These are phyloP conservation scores for Halisarca cf. caerulea DNA, from an alignment of 37 sponge, comb jelly and placozoan genomes.

Conservation along the genomic window DNA sequence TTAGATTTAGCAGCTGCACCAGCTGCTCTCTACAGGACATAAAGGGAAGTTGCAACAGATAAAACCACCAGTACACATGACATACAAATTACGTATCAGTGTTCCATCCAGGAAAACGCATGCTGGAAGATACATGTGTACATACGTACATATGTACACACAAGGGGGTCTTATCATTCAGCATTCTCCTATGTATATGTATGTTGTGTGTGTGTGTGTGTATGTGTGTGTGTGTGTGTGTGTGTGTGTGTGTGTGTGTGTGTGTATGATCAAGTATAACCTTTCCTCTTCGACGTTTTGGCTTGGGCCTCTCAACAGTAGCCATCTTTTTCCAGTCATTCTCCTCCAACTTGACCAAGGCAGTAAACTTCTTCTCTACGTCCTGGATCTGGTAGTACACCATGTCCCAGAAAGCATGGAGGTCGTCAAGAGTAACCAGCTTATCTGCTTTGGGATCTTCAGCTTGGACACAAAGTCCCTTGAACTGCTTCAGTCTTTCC, in stretches of 20 bases:
- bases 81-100: too few relatives aligned
- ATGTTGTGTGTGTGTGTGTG: neutral
- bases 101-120: too few relatives aligned
- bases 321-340: slow-evolving; percentile 46
- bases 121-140: too few relatives aligned
- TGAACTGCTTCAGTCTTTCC: slow-evolving; percentile 76
- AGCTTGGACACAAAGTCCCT: slow-evolving; percentile 51
- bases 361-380: slow-evolving; percentile 55
- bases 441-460: slow-evolving; percentile 44
- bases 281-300: neutral
- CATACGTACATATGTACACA: too few relatives aligned
- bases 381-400: slow-evolving; percentile 76
- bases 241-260: neutral
- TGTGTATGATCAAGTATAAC: neutral
- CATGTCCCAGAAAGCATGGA: slow-evolving; percentile 91
- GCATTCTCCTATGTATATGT: neutral
- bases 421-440: slow-evolving; percentile 44
- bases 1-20: too few relatives aligned
- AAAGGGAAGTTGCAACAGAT: too few relatives aligned
- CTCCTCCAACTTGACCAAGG: slow-evolving; percentile 40
- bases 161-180: too few relatives aligned
- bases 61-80: too few relatives aligned
- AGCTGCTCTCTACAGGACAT: too few relatives aligned
- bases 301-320: slow-evolving; percentile 26
- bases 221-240: neutral